Conservation (phyloP, 2,797 vertebrate species). For the Odontamblyopus lacepedii region DNA sequence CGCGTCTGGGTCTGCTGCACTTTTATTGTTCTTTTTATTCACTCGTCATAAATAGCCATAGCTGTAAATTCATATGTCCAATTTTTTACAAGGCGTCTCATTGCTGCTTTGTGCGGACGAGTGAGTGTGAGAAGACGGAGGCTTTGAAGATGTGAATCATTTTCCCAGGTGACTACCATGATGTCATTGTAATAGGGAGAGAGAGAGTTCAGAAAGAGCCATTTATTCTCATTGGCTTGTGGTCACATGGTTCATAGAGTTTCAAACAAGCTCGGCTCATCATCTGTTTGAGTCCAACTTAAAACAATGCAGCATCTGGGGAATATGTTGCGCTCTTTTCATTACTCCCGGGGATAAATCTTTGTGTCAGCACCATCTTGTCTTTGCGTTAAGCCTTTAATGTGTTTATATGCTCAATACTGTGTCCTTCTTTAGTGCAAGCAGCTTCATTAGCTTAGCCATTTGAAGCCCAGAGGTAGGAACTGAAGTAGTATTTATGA, state of each 20-base stretch:
- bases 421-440: background rate
- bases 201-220: constrained; percentile 35
- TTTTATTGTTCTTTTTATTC: constrained; percentile 54
- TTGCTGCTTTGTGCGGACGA: constrained; percentile 34
- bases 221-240: constrained; percentile 13
- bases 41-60: constrained; percentile 50
- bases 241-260: constrained; percentile 7
- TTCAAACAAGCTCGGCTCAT: background rate
- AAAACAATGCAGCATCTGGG: constrained; percentile 11
- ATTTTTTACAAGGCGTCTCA: constrained; percentile 36
- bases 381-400: constrained; percentile 12
- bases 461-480: background rate
- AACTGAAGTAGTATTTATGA: background rate
- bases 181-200: constrained; percentile 28
- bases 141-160: constrained; percentile 48
- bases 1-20: constrained; percentile 37
- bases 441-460: background rate
- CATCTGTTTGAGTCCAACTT: background rate
- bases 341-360: constrained; percentile 4
- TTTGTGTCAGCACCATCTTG: background rate
- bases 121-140: constrained; percentile 31
- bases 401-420: background rate
- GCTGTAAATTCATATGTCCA: constrained; percentile 48
- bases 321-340: background rate
- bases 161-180: constrained; percentile 43